Evolutionary conservation across 1,140 invertebrate species (phyloP), one percentile per base, ranked within the genome.

Genomic region (Stenopsyche tienmushanensis): DNA sequence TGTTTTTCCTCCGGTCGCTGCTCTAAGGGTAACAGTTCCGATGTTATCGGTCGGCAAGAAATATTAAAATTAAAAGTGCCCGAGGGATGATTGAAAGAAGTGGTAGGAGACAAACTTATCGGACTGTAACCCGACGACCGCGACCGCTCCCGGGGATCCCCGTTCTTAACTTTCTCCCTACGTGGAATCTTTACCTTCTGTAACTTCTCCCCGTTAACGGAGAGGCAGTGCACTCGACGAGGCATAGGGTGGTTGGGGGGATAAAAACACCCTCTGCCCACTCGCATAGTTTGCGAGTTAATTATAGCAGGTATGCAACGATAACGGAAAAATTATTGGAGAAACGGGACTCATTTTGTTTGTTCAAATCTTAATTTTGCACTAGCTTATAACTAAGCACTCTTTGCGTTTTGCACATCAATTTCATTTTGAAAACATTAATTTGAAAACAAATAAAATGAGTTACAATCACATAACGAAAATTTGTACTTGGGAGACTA

Each of bases 281-380:
- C 72, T 74, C 73, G 72, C 74, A 73, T 73, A 74, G 74, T 73
- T 70, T 69, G 72, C 70, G 70, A 64, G 53, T 59, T 54, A 64
- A 67, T 54, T 62, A 55, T 54, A 34, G 60, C 41, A 23, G 44
- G 55, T 15, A 62, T 24, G n/a, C 49, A 41, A 57, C 39, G 29
- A 34, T 34, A 34, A 34, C 29, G 29, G 29, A 34, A 34, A 34
- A 34, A 34, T 34, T 34, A 34, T 34, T 34, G 13, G 29, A 34
- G 29, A 13, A 34, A 34, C 13, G 29, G 29, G 29, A 34, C 29
- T 7, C 29, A 34, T 34, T 34, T 13, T 13, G 29, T 13, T 34
- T 13, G 29, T 34, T 13, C 29, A 13, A 34, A 34, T 34, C 5
- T 53, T 7, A 53, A 23, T 7, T 53, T 53, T 47, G 17, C 8